phyloP scores from a whole-genome alignment of 2,797 vertebrate species.

The Myotis daubentonii region DNA sequence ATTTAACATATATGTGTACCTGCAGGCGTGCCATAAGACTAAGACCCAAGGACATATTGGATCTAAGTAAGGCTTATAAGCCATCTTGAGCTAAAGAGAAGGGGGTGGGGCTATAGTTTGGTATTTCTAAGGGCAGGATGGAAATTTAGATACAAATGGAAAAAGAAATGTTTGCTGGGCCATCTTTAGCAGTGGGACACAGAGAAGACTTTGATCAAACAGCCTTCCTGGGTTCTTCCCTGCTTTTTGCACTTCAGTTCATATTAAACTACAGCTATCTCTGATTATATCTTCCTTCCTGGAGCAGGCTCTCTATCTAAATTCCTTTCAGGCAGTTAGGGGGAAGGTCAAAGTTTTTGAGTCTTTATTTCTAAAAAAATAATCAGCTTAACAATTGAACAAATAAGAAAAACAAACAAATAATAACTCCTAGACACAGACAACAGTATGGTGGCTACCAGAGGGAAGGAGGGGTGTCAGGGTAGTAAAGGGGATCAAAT shows the following conservation, averaged over 20 bases:
- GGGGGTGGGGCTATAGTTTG: not conserved
- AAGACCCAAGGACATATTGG: not conserved
- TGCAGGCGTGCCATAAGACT: not conserved
- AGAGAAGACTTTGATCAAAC: not conserved
- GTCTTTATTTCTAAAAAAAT: not conserved
- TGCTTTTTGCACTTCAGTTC: not conserved
- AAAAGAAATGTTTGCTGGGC: not conserved
- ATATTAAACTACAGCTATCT: accelerated
- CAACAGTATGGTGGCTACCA: not conserved
- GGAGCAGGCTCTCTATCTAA: not conserved
- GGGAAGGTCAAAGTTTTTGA: not conserved
- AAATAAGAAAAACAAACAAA: not conserved
- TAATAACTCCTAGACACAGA: too few species aligned
- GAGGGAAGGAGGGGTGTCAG: not conserved
- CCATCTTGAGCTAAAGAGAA: not conserved
- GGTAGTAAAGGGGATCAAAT: not conserved
- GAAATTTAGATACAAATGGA: not conserved
- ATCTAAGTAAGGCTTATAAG: not conserved
- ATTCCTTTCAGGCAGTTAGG: not conserved
- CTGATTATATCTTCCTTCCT: not conserved
- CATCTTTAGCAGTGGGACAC: not conserved
- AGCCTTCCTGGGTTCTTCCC: not conserved
- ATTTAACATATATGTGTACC: not conserved
- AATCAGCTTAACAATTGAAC: not conserved
- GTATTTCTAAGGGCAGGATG: not conserved